Evolutionary conservation across 2,797 vertebrate species (phyloP).

Genomic region (Xenentodon cancila): DNA sequence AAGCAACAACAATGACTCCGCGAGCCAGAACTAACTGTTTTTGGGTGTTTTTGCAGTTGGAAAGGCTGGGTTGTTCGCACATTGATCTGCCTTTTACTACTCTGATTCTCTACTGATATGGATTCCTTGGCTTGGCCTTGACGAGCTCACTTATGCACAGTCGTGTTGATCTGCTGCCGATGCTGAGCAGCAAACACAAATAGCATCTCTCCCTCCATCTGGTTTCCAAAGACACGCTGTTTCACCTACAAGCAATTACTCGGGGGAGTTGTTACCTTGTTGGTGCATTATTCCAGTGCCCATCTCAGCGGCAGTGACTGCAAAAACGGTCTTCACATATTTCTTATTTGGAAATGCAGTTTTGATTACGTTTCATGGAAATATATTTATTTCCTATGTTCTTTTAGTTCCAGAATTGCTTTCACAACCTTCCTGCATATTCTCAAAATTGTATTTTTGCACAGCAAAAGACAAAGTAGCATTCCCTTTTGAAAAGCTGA

Average conservation of each 20-base stretch:
- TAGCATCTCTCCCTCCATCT: constrained; percentile 17
- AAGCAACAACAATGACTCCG: constrained; percentile 12
- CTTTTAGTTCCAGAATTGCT: too few relatives aligned
- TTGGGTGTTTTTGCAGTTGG: constrained; percentile 19
- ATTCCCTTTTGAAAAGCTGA: constrained; percentile 49
- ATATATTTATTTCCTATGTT: constrained; percentile 7
- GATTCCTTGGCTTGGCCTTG: constrained; percentile 64
- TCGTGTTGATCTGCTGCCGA: constrained; percentile 51
- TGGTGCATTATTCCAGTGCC: constrained; percentile 11
- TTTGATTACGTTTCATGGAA: constrained; percentile 5
- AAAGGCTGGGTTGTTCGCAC: constrained; percentile 48
- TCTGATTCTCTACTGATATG: constrained; percentile 53
- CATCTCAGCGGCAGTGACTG: constrained; percentile 12
- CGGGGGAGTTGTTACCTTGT: not conserved
- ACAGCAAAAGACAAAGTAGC: constrained; percentile 22
- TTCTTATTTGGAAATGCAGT: constrained; percentile 7
- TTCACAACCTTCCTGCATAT: constrained; percentile 10
- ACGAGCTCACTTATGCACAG: constrained; percentile 53
- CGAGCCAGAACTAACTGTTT: constrained; percentile 20
- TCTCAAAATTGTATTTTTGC: constrained; percentile 43
- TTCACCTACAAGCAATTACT: constrained; percentile 31
- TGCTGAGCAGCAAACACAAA: constrained; percentile 48
- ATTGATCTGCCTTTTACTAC: constrained; percentile 60
- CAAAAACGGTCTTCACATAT: not conserved
- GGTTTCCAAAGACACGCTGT: constrained; percentile 29